Conservation (phyloP, 2,888 invertebrate genomes). For the Biston stratarius region DNA sequence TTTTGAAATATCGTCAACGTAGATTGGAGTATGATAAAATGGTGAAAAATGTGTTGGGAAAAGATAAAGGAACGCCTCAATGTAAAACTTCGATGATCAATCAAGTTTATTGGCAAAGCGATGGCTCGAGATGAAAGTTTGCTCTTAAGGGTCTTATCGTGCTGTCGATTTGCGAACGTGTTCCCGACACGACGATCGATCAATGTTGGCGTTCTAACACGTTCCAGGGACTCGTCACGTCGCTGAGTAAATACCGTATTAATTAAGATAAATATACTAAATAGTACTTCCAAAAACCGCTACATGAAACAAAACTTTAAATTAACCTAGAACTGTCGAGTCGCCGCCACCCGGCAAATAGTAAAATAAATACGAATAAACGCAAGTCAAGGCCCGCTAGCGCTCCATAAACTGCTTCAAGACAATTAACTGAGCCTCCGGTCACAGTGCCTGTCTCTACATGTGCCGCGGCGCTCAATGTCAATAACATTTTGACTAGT, state of each 20-base stretch:
- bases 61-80: neutral
- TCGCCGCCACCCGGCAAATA: conserved; percentile 16
- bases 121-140: conserved; percentile 10
- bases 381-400: conserved; percentile 25
- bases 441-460: neutral
- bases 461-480: conserved; percentile 23
- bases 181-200: neutral
- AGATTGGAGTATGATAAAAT: neutral
- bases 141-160: neutral
- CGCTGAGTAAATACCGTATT: neutral
- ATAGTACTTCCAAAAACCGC: neutral
- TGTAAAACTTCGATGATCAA: conserved; percentile 15
- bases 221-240: neutral
- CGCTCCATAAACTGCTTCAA: conserved; percentile 16
- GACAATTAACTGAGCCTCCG: conserved; percentile 22
- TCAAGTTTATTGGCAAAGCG: conserved; percentile 8
- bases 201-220: conserved; percentile 1
- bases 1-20: neutral
- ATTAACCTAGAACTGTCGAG: neutral
- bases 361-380: conserved; percentile 15
- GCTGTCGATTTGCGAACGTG: conserved; percentile 7
- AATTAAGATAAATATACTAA: neutral
- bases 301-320: neutral
- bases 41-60: conserved; percentile 1
- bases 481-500: conserved; percentile 28